Evolutionary conservation across 2,797 vertebrate genomes (phyloP).

Genomic region (Chaenodraco wilsoni): DNA sequence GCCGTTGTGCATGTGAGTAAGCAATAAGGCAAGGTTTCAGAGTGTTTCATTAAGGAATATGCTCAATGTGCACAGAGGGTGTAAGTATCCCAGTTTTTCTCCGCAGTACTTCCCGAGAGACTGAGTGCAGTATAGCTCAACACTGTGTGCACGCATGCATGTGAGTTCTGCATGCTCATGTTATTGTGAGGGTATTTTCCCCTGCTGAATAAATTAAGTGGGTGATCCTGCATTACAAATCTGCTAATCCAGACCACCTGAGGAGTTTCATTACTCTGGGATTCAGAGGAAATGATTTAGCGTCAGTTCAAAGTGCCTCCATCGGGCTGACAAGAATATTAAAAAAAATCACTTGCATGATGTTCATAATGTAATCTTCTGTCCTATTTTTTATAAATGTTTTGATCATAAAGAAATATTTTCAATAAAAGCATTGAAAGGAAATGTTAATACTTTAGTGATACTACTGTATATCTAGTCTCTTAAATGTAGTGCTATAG

Average conservation of each 20-base stretch:
- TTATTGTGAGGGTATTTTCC: not conserved
- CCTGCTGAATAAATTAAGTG: conserved; percentile 14
- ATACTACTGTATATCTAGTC: too few relatives aligned
- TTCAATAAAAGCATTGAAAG: too few relatives aligned
- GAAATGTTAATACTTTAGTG: too few relatives aligned
- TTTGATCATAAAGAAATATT: too few relatives aligned
- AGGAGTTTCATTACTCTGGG: conserved; percentile 36
- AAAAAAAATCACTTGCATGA: not conserved
- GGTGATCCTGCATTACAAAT: conserved; percentile 23
- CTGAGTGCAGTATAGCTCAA: not conserved
- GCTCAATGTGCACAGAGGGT: conserved; percentile 9
- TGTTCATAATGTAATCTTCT: conserved; percentile 6
- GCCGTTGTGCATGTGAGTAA: conserved; percentile 24
- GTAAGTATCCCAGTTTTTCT: not conserved
- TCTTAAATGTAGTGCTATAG: too few relatives aligned
- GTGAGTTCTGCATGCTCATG: conserved; percentile 28
- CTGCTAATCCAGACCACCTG: conserved; percentile 44
- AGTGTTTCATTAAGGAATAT: conserved; percentile 42
- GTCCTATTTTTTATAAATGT: not conserved
- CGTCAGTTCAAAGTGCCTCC: conserved; percentile 28
- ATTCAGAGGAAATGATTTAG: conserved; percentile 34
- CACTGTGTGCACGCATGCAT: not conserved
- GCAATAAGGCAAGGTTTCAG: conserved; percentile 31
- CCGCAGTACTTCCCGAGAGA: not conserved
- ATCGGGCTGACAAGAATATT: conserved; percentile 5